Conservation (phyloP, 2,888 invertebrate genomes). For the Eupithecia inturbata region DNA sequence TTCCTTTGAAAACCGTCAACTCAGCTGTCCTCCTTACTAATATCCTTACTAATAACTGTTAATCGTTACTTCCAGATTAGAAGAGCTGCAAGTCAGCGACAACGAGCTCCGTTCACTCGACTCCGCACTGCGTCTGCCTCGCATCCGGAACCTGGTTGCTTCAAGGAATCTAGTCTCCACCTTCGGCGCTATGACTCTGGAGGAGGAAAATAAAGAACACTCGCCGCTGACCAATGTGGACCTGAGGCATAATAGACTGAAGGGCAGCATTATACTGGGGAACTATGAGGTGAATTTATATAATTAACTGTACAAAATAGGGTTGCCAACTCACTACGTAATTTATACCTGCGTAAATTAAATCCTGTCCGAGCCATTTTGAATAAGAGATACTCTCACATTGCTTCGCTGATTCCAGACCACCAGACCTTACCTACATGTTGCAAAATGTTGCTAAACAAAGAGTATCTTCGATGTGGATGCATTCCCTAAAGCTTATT, state of each 20-base stretch:
- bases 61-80: conserved; percentile 86
- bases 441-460: too few relatives aligned
- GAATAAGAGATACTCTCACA: too few relatives aligned
- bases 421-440: too few relatives aligned
- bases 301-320: too few relatives aligned
- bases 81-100: conserved; percentile 88
- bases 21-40: too few relatives aligned
- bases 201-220: conserved; percentile 66
- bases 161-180: conserved; percentile 66
- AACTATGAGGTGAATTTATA: conserved; percentile 88
- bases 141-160: conserved; percentile 85
- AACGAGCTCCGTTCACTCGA: conserved; percentile 87
- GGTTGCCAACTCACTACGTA: too few relatives aligned
- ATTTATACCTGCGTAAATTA: too few relatives aligned
- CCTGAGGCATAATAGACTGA: conserved; percentile 89
- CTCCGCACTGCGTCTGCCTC: conserved; percentile 84
- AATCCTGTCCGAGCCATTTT: too few relatives aligned
- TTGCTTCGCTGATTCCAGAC: too few relatives aligned
- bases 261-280: conserved; percentile 93
- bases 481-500: too few relatives aligned
- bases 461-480: too few relatives aligned
- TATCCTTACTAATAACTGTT: too few relatives aligned
- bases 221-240: conserved; percentile 88
- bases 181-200: conserved; percentile 70
- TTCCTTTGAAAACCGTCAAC: not conserved